Evolutionary conservation across 2,113 vertebrate genomes (phyloP).

Genomic region (Pyxicephalus adspersus): DNA sequence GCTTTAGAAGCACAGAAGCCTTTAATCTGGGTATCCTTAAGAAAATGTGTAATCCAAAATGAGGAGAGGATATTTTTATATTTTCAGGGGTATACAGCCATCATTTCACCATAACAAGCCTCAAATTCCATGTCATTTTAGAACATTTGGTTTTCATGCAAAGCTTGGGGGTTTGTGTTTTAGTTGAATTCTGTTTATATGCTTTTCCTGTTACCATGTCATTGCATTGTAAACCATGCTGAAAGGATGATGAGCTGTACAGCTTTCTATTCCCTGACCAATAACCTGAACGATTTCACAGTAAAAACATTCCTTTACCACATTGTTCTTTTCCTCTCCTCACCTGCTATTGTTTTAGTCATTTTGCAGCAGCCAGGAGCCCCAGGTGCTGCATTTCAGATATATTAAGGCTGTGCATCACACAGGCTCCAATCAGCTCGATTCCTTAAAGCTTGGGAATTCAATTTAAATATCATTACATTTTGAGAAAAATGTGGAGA

Average conservation of each 20-base stretch:
- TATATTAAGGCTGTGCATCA: constrained; percentile 38
- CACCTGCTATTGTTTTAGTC: constrained; percentile 41
- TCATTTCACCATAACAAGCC: no score
- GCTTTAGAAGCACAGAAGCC: no score
- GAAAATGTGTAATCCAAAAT: no score
- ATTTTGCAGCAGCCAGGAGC: constrained; percentile 37
- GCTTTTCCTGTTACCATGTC: background rate
- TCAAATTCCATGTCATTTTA: no score
- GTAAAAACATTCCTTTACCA: background rate
- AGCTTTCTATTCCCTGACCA: background rate
- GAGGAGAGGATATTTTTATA: no score
- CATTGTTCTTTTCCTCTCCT: background rate
- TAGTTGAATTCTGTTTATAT: background rate
- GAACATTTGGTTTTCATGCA: background rate
- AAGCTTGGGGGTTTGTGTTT: background rate
- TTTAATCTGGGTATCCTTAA: no score
- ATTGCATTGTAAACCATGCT: background rate
- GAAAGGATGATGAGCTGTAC: background rate
- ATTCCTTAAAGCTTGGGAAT: constrained; percentile 25
- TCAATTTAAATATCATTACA: constrained; percentile 54
- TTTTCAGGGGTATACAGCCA: no score
- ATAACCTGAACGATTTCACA: background rate
- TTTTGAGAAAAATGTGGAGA: constrained; percentile 12
- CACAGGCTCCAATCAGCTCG: constrained; percentile 26
- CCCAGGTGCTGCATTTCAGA: constrained; percentile 44